Base-by-base conservation (phyloP, 1,140 invertebrate genomes). In the Drosophila novamexicana region DNA sequence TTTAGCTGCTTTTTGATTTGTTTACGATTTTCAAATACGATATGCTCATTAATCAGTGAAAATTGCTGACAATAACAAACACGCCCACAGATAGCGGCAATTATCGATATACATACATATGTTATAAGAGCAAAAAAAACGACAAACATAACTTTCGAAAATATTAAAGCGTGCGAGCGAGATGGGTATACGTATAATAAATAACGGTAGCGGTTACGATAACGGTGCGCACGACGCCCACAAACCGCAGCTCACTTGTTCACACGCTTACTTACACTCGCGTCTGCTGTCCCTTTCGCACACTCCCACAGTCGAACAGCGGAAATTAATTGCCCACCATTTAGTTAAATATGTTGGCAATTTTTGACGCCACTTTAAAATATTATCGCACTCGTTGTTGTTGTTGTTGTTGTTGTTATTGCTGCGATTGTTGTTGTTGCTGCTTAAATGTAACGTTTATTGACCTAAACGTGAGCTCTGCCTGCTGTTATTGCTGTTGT, bases 21-120 rank as follows among this genome's bases (percentile, higher is more conserved):
- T 75, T 75, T 78, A 79, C 67, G 54, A 81, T 71, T 64, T 71
- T 14, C 36, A 16, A 71, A 69, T 61, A 54, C 45, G 53, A 75
- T 70, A 70, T 14, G 36, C 34, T 75, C 75, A 80, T 80, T 78
- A 80, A 80, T 81, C 75, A 71, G 72, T 67, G 57, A 71, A 80
- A 75, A 78, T 78, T 78, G 53, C 78, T 77, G 75, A 73, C 77
- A 79, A 77, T 65, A 69, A 74, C 64, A 74, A 79, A 58, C 65
- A 77, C 75, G 75, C 77, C 77, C 64, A 44, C 50, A 12, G 65
- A 14, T 57, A 36, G 16, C 50, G 8, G 22, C 57, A 74, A 69
- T 69, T 62, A 54, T 58, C 1, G 18, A 18, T 53, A 49, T 64
- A 18, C 18, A 18, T 18, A 18, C 18, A 18, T 18, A 18, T 71